Percentiles rank a stretch among this genome's conserved stretches.
phyloP scores from a whole-genome alignment of 64 coral and sea anemone species.

The Catalaphyllia jardinei region DNA sequence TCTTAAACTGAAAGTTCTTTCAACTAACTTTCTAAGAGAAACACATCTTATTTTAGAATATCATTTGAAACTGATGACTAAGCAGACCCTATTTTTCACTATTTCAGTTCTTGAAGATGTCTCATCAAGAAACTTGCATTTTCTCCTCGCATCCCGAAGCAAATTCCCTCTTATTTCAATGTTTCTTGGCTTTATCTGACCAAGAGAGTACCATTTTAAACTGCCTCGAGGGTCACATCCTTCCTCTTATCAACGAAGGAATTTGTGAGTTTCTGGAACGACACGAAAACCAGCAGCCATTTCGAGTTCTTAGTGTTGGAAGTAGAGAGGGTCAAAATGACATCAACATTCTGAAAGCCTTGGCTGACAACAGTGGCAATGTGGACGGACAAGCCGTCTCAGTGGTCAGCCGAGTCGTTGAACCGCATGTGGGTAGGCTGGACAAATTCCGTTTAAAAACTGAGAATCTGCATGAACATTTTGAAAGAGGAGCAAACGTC shows the following conservation, averaged over 20 bases:
- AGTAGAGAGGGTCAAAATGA: background rate
- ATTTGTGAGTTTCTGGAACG: background rate
- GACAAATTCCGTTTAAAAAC: background rate
- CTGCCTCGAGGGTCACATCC: background rate
- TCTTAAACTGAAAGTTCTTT: no score
- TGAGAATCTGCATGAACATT: background rate
- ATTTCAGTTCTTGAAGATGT: no score
- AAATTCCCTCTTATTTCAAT: no score
- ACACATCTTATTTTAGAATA: no score
- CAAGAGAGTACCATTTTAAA: background rate
- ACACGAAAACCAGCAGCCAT: background rate
- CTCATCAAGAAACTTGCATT: no score
- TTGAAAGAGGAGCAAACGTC: background rate
- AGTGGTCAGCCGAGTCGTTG: background rate
- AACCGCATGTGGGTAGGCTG: background rate
- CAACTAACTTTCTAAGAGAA: no score
- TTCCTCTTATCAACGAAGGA: background rate
- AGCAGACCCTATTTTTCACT: no score
- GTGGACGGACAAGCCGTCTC: background rate
- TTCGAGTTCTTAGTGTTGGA: slow-evolving; percentile 3
- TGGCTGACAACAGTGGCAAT: background rate
- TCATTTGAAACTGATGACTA: no score
- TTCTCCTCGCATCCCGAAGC: no score
- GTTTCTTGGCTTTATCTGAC: no score
- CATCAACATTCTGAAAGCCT: background rate